phyloP scores from a whole-genome alignment of 2,113 vertebrate species.

The Sardina pilchardus region DNA sequence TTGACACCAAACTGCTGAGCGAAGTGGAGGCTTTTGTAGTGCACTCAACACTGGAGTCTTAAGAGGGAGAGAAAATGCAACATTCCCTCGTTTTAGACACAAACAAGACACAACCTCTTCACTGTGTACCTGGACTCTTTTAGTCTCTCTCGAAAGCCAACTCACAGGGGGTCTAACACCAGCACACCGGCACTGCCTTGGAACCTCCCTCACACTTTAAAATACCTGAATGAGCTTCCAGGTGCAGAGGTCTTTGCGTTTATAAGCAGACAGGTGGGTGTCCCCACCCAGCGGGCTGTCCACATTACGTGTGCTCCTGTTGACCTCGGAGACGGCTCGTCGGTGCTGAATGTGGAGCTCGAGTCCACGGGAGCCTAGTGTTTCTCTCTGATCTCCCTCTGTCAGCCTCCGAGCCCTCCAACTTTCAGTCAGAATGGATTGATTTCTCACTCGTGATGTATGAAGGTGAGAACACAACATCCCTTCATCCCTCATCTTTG shows the following conservation, averaged over 20 bases:
- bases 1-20: too few species aligned
- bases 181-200: neutral
- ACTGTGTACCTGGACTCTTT: neutral
- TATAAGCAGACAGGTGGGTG: neutral
- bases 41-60: neutral
- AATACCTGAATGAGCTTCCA: neutral
- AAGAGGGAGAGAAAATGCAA: neutral
- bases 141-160: neutral
- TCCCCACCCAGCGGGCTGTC: neutral
- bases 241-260: neutral
- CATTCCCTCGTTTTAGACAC: neutral
- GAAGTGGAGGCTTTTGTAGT: too few species aligned
- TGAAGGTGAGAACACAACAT: slow-evolving; percentile 14
- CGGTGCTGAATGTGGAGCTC: neutral
- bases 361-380: neutral
- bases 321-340: neutral
- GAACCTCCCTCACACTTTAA: neutral
- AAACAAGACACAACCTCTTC: neutral
- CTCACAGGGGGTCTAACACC: neutral
- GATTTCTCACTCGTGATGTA: neutral
- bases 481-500: slow-evolving; percentile 8
- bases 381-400: neutral
- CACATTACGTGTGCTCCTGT: neutral
- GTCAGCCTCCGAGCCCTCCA: neutral
- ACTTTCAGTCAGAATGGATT: slow-evolving; percentile 6